Evolutionary conservation across 2,113 vertebrate species (phyloP).

Genomic region (Dasyprocta punctata): DNA sequence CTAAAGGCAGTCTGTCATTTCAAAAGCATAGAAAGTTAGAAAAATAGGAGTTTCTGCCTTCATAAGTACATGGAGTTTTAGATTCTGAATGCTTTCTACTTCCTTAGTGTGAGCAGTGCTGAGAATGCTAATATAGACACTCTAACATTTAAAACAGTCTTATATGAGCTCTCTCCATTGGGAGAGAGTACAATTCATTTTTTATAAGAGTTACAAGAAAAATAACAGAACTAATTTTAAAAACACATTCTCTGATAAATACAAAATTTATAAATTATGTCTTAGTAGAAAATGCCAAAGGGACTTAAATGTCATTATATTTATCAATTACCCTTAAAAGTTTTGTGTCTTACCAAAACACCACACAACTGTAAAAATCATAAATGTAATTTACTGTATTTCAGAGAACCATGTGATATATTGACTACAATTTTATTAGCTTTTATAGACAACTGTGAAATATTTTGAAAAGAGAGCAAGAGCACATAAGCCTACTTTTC

Average conservation of each 20-base stretch:
- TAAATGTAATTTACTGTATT: conserved; percentile 21
- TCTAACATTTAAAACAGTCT: neutral
- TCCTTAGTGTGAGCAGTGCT: neutral
- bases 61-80: conserved; percentile 34
- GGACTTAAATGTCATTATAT: conserved; percentile 14
- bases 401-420: neutral
- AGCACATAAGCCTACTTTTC: neutral
- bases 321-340: conserved; percentile 57
- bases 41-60: conserved; percentile 27
- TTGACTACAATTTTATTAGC: neutral
- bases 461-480: conserved; percentile 49
- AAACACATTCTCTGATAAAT: conserved; percentile 35
- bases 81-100: neutral
- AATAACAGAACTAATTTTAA: conserved; percentile 43
- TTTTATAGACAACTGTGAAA: conserved; percentile 9
- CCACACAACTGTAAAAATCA: conserved; percentile 20
- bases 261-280: neutral
- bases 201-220: neutral
- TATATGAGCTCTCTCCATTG: neutral
- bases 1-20: conserved; percentile 41
- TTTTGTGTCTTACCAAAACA: conserved; percentile 14
- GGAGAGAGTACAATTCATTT: neutral
- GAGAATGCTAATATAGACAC: neutral
- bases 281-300: conserved; percentile 17
- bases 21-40: neutral